phyloP scores from a whole-genome alignment of 1,140 invertebrate species.

The Calephelis virginiensis region DNA sequence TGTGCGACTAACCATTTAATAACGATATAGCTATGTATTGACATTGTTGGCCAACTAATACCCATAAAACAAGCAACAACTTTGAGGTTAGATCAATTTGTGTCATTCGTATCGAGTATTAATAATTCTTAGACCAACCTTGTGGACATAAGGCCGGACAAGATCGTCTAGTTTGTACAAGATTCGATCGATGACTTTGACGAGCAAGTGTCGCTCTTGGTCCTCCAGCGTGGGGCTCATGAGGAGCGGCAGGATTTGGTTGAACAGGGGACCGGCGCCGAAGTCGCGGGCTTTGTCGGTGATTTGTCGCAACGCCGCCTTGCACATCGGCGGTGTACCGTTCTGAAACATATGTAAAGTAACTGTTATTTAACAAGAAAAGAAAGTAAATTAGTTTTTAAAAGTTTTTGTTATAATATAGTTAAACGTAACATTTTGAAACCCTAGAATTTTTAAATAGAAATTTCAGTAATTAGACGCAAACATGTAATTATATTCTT shows the following conservation, averaged over 20 bases:
- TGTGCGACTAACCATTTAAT: no score
- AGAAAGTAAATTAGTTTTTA: no score
- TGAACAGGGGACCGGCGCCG: constrained; percentile 98
- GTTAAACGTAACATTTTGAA: no score
- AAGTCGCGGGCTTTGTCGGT: constrained; percentile 99
- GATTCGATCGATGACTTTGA: constrained; percentile 99
- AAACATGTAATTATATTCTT: no score
- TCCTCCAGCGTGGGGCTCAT: constrained; percentile 99
- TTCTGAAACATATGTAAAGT: constrained; percentile 80
- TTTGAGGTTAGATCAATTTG: background rate
- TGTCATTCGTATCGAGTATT: no score
- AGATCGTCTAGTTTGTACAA: constrained; percentile 99
- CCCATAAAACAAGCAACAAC: background rate
- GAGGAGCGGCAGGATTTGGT: constrained; percentile 98
- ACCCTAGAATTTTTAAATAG: no score
- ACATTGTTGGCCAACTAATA: background rate
- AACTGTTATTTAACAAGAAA: background rate
- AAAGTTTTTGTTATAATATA: no score
- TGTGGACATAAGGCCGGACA: constrained; percentile 99
- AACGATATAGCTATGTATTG: no score
- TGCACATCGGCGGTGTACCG: constrained; percentile 99
- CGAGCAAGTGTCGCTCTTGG: constrained; percentile 99
- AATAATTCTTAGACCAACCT: constrained; percentile 79
- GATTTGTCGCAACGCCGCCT: constrained; percentile 97
- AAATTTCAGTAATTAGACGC: no score